A percentile compares a stretch with the other conserved stretches of the same genome.
These are phyloP conservation scores for Leucoraja erinaceus DNA, from an alignment of 2,113 vertebrate genomes.

Conservation along the genomic window DNA sequence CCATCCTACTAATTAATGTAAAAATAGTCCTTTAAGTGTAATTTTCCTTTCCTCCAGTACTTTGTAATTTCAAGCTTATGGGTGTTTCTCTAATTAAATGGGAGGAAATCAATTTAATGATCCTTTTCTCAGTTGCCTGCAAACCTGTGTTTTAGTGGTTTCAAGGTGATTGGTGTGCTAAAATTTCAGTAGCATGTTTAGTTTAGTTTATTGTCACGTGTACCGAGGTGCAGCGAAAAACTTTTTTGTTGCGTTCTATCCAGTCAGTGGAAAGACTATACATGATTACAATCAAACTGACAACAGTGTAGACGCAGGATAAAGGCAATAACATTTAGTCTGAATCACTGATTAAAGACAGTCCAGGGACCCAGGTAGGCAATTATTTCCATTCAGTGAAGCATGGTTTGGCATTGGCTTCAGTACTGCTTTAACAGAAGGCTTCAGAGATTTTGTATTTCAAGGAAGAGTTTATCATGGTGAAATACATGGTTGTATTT, in stretches of 20 bases:
- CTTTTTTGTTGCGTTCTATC: too few species aligned
- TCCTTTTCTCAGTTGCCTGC: background rate
- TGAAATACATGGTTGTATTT: background rate
- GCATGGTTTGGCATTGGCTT: background rate
- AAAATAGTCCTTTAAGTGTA: background rate
- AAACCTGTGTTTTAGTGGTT: background rate
- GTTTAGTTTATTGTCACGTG: too few species aligned
- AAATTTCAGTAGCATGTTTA: background rate
- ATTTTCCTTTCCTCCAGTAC: background rate
- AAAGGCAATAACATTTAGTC: too few species aligned
- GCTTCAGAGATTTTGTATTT: background rate
- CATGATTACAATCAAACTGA: too few species aligned
- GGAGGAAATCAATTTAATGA: background rate
- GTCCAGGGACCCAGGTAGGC: too few species aligned
- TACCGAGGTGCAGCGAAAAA: too few species aligned
- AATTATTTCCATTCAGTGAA: background rate
- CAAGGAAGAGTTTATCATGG: background rate
- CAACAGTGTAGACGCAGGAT: too few species aligned
- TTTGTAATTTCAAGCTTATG: background rate
- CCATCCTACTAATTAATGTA: background rate
- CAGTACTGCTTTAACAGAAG: background rate
- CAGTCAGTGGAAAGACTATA: too few species aligned
- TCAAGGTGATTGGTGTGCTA: background rate
- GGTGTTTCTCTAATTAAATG: background rate
- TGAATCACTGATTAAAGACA: too few species aligned